Conservation (phyloP, 1,140 invertebrate genomes). For the Nasonia giraulti region DNA sequence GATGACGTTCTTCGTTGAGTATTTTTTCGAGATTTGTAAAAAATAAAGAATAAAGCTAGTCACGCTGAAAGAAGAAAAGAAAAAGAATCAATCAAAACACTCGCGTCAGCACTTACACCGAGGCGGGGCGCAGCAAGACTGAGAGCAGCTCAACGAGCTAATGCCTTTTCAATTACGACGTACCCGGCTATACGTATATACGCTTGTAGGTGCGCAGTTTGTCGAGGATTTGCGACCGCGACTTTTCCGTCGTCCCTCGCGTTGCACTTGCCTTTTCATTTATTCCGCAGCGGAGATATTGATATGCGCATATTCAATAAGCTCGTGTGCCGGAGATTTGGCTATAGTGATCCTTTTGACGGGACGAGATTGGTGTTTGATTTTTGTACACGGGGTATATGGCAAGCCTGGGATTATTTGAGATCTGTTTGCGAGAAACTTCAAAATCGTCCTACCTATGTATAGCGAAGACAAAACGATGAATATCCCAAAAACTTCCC, state of each 20-base stretch:
- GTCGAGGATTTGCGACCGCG: slow-evolving; percentile 45
- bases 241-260: neutral
- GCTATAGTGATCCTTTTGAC: neutral
- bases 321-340: neutral
- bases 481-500: too few species aligned
- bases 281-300: neutral
- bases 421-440: neutral
- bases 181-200: neutral
- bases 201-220: slow-evolving; percentile 40
- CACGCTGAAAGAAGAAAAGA: too few species aligned
- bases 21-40: too few species aligned
- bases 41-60: too few species aligned
- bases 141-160: slow-evolving; percentile 33
- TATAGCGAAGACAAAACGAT: too few species aligned
- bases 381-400: neutral
- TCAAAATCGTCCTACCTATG: too few species aligned
- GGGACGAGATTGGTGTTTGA: too few species aligned
- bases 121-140: neutral
- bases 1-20: too few species aligned
- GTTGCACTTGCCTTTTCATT: slow-evolving; percentile 20
- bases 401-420: neutral
- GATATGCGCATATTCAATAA: slow-evolving; percentile 38
- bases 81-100: too few species aligned
- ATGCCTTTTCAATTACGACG: slow-evolving; percentile 69
- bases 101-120: too few species aligned